Conservation (phyloP, 1,140 invertebrate genomes). For the Andricus grossulariae region DNA sequence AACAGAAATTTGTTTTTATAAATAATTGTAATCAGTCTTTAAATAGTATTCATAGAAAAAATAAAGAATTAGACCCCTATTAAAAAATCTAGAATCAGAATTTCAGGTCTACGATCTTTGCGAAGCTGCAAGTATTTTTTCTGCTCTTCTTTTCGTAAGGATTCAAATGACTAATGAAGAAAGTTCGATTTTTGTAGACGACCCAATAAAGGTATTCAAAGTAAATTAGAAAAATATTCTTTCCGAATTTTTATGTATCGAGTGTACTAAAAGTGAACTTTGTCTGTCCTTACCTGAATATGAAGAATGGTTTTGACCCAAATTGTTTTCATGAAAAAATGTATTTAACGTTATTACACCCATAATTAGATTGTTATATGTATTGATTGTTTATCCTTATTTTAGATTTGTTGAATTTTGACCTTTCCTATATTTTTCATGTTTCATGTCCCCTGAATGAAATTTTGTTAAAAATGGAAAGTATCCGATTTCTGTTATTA, state of each 20-base stretch:
- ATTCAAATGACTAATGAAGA: constrained; percentile 1
- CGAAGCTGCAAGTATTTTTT: neutral
- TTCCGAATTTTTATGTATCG: neutral
- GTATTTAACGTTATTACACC: no score
- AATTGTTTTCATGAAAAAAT: neutral
- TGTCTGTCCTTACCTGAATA: neutral
- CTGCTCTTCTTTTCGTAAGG: constrained; percentile 23
- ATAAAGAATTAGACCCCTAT: neutral
- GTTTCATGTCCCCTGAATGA: no score
- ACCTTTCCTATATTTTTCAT: no score
- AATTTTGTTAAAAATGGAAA: no score
- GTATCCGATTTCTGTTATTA: no score
- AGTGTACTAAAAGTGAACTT: neutral
- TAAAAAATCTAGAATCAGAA: neutral
- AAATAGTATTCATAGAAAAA: neutral
- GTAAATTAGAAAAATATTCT: no score
- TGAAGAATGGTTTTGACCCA: neutral
- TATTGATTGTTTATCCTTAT: no score
- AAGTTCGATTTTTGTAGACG: neutral
- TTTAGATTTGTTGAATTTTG: no score
- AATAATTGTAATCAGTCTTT: neutral
- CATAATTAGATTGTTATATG: no score
- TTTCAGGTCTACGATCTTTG: neutral
- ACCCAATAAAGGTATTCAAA: no score
- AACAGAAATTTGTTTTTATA: neutral